Conservation (phyloP, 2,113 vertebrate genomes). For the Halichoerus grypus region DNA sequence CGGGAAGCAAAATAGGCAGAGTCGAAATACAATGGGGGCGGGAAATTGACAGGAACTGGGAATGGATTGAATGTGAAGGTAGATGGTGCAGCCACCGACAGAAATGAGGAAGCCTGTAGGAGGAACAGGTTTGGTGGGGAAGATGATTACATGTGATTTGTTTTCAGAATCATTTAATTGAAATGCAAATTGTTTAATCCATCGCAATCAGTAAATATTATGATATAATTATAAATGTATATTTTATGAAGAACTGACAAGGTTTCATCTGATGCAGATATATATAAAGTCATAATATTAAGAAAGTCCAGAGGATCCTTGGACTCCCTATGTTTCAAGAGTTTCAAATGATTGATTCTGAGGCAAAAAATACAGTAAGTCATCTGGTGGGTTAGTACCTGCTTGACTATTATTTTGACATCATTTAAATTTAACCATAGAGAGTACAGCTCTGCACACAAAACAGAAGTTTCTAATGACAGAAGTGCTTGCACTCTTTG, state of each 20-base stretch:
- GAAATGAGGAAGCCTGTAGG: conserved; percentile 9
- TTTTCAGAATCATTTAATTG: conserved; percentile 59
- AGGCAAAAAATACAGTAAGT: neutral
- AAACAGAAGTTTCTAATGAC: neutral
- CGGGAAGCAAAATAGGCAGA: neutral
- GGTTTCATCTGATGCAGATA: neutral
- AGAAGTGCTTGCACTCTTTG: neutral
- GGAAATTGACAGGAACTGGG: neutral
- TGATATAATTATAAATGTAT: neutral
- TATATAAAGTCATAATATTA: neutral
- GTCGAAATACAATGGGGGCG: neutral
- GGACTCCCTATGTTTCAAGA: neutral
- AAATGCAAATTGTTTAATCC: conserved; percentile 52
- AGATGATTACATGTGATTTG: conserved; percentile 11
- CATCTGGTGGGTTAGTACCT: neutral
- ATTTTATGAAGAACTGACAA: conserved; percentile 16
- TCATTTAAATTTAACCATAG: conserved; percentile 8
- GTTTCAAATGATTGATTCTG: conserved; percentile 43
- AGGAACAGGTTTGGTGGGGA: neutral
- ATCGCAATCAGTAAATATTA: neutral
- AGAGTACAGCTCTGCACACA: neutral
- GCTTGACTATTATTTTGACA: neutral
- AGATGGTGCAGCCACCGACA: neutral
- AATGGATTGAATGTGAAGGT: neutral
- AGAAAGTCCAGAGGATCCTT: conserved; percentile 3